phyloP scores from a whole-genome alignment of 2,888 invertebrate species.

The Agriopis leucophaearia region DNA sequence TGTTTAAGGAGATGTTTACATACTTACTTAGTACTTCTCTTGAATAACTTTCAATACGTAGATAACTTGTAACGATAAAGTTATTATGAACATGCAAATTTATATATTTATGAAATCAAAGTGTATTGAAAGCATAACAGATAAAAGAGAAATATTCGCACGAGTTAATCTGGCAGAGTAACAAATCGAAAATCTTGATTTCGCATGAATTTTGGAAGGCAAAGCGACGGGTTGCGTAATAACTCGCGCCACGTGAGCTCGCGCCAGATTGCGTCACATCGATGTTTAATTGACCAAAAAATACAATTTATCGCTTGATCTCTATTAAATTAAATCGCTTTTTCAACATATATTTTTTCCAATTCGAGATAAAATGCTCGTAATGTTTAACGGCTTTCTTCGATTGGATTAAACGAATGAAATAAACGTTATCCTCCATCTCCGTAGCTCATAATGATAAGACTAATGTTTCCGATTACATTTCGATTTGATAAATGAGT shows the following conservation, averaged over 20 bases:
- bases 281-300: slow-evolving; percentile 62
- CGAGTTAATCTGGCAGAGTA: slow-evolving; percentile 41
- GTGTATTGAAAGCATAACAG: slow-evolving; percentile 14
- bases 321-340: slow-evolving; percentile 42
- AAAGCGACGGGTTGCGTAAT: slow-evolving; percentile 60
- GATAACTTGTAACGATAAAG: not conserved
- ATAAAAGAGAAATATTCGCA: slow-evolving; percentile 24
- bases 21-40: not conserved
- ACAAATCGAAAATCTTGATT: slow-evolving; percentile 43
- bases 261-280: slow-evolving; percentile 61
- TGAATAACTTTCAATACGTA: slow-evolving; percentile 8
- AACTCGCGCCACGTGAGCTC: slow-evolving; percentile 52
- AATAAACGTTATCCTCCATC: slow-evolving; percentile 22
- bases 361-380: slow-evolving; percentile 23
- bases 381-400: slow-evolving; percentile 25
- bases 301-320: slow-evolving; percentile 53
- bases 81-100: slow-evolving; percentile 27
- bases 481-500: slow-evolving; percentile 43
- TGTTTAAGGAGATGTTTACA: not conserved
- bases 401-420: slow-evolving; percentile 14
- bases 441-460: slow-evolving; percentile 25
- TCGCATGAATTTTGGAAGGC: slow-evolving; percentile 44
- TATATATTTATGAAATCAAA: slow-evolving; percentile 8
- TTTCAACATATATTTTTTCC: slow-evolving; percentile 37
- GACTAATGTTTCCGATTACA: slow-evolving; percentile 40